Evolutionary conservation across 2,797 vertebrate species (phyloP), one percentile per base, ranked within the genome.

Genomic region (Allobates femoralis): DNA sequence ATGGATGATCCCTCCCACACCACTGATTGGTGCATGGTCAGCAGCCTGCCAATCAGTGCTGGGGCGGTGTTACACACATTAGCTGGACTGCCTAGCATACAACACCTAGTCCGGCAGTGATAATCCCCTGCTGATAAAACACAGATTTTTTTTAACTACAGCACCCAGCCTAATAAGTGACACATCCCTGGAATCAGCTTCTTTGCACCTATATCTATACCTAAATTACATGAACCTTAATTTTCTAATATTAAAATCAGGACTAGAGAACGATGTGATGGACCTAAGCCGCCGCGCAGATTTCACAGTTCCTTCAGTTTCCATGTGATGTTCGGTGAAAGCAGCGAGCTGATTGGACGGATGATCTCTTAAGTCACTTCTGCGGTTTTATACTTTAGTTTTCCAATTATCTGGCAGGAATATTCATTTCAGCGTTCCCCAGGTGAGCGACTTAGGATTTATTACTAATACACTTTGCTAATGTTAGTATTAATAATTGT

Each of bases 401-500:
- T 83, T 56, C 30, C 81, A 83, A 83, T 83, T 83, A 83, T 83
- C 53, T 37, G 81, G 28, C 67, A 73, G 15, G 81, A 71, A 83
- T 83, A 83, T 83, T 83, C 67, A 73, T 73, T 83, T 50, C 58
- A 46, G 21, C 56, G 30, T 83, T 83, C 81, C 69, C 81, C 37
- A 73, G 62, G 81, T 83, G 67, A 60, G 81, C 81, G 46, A 19
- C 26, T 75, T 75, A 58, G 69, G 67, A 83, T 83, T 83, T 74
- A 60, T 56, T 60, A 73, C 81, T 62, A 62, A 79, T 79, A 79
- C 77, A 79, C 58, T 79, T 79, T 41, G 58, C 77, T 79, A 83
- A 83, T 83, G 69, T 83, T 83, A 58, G 67, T 62, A 83, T 74
- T 83, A 83, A 83, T 83, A 58, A 83, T 60, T 75, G 67, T 83